These are phyloP conservation scores for Dorcus hopei DNA, from an alignment of 2,888 invertebrate species.

Conservation along the genomic window DNA sequence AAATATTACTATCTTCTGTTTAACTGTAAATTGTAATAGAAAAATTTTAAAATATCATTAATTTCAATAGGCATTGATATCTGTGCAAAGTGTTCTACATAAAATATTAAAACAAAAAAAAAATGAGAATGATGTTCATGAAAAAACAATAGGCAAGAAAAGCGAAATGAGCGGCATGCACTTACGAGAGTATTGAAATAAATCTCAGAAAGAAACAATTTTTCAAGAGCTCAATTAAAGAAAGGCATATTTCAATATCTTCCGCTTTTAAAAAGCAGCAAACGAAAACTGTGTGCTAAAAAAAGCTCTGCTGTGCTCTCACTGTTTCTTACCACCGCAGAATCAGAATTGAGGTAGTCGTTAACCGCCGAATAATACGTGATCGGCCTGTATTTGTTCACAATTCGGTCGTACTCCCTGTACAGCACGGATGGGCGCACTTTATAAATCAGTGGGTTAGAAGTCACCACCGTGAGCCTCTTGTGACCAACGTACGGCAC, in stretches of 20 bases:
- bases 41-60: no score
- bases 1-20: no score
- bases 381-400: conserved; percentile 61
- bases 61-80: no score
- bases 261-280: background rate
- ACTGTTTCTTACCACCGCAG: conserved; percentile 63
- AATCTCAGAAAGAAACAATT: background rate
- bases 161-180: background rate
- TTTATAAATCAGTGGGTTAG: conserved; percentile 57
- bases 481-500: conserved; percentile 52
- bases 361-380: conserved; percentile 65
- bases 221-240: background rate
- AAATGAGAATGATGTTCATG: background rate
- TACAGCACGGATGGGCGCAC: conserved; percentile 65
- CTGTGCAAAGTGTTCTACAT: no score
- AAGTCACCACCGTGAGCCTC: conserved; percentile 61
- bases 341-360: conserved; percentile 74
- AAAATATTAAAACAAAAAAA: no score
- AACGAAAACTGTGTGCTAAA: background rate
- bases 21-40: no score
- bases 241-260: conserved; percentile 6
- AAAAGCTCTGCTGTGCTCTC: background rate
- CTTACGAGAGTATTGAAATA: no score
- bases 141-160: background rate
- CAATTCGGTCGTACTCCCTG: conserved; percentile 67